Evolutionary conservation across 1,140 invertebrate species (phyloP).

Genomic region (Drosophila leontia): DNA sequence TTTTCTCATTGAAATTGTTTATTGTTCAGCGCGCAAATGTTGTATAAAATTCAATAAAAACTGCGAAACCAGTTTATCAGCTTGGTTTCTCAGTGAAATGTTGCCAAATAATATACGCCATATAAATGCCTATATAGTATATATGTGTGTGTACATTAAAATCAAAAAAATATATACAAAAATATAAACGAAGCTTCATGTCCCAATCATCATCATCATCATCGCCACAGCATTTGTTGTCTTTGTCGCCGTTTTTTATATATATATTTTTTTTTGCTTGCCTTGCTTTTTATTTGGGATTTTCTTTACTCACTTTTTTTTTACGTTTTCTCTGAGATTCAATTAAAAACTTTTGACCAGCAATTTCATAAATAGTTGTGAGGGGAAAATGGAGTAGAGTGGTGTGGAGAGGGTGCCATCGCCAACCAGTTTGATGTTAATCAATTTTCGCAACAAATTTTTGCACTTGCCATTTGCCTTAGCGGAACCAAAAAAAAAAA

Average conservation of each 20-base stretch:
- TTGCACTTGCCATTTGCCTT: slow-evolving; percentile 75
- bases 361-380: slow-evolving; percentile 63
- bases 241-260: slow-evolving; percentile 52
- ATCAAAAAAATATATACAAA: slow-evolving; percentile 11
- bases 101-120: slow-evolving; percentile 53
- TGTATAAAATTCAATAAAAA: slow-evolving; percentile 76
- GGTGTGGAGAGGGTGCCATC: slow-evolving; percentile 37
- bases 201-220: slow-evolving; percentile 46
- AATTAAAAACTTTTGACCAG: slow-evolving; percentile 72
- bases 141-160: slow-evolving; percentile 15
- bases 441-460: slow-evolving; percentile 82
- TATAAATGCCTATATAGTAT: slow-evolving; percentile 1
- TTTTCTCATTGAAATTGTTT: slow-evolving; percentile 71
- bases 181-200: slow-evolving; percentile 26
- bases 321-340: slow-evolving; percentile 61
- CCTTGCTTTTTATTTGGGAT: slow-evolving; percentile 38
- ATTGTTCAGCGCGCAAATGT: slow-evolving; percentile 69
- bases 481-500: slow-evolving; percentile 30
- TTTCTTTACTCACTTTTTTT: slow-evolving; percentile 19
- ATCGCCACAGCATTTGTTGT: slow-evolving; percentile 35
- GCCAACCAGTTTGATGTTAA: slow-evolving; percentile 78
- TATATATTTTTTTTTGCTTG: slow-evolving; percentile 26
- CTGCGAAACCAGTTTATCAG: slow-evolving; percentile 73
- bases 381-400: neutral
- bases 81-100: slow-evolving; percentile 56